Evolutionary conservation across 2,888 invertebrate genomes (phyloP), one percentile per base, ranked within the genome.

Genomic region (Cetonia aurata): DNA sequence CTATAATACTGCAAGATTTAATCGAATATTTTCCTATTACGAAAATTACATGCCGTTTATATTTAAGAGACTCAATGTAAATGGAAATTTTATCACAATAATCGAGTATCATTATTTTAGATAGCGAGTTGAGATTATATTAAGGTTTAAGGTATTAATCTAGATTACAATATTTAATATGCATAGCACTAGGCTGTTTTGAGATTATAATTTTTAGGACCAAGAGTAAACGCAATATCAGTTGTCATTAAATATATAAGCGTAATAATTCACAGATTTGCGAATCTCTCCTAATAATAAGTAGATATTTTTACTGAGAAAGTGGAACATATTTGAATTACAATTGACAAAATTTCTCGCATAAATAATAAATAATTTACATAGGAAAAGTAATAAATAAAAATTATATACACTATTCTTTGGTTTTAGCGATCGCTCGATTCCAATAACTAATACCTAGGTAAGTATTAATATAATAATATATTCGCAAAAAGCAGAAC

Each of bases 71-170:
- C 69, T 73, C 71, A 74, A 71, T 69, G 72, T 75, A 74, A 70
- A 74, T 70, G 76, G 78, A 77, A 79, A 68, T 69, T 72, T 70
- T 83, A 83, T 83, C 83, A 83, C 83, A 83, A 79, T 78, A 82
- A 79, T 81, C 81, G 82, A 83, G 83, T 83, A 82, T 83, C 76
- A 74, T 75, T 72, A 68, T 67, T 59, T 41, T 8, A 52, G 65
- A 70, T 75, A 78, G 76, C 76, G 76, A 76, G 78, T 77, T 74
- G 78, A 78, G 76, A 77, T 76, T 78, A 71, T 75, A 62, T 50
- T 62, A 57, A 57, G 12, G 1, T 17, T 50, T 62, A 57, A 57
- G 12, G 1, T 17, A 62, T 12, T 67, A 69, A 67, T 70, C 37
- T 37, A 37, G 37, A 37, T 67, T 72, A 73, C 37, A 68, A 56